phyloP scores from a whole-genome alignment of 2,888 invertebrate genomes.

The Monoplex corrugatus region DNA sequence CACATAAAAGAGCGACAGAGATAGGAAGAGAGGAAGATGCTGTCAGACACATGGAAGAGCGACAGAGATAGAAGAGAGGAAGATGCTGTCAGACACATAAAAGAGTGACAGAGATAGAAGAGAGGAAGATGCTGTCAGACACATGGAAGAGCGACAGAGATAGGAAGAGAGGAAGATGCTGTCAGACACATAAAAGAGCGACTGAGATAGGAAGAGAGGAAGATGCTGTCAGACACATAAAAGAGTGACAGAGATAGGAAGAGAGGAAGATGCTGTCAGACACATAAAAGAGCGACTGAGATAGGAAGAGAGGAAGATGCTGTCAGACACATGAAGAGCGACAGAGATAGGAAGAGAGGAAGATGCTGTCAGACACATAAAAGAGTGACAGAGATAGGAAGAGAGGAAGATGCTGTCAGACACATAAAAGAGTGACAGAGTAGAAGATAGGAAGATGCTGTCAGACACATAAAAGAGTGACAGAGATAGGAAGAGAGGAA shows the following conservation, averaged over 20 bases:
- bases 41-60: too few relatives aligned
- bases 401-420: neutral
- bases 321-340: too few relatives aligned
- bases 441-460: neutral
- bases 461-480: too few relatives aligned
- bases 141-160: neutral
- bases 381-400: neutral
- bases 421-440: conserved; percentile 22
- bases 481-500: neutral
- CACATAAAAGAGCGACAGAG: too few relatives aligned
- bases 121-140: neutral
- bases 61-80: too few relatives aligned
- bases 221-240: too few relatives aligned
- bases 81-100: too few relatives aligned
- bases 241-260: neutral
- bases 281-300: neutral
- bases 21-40: too few relatives aligned
- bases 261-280: neutral
- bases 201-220: neutral
- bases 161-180: neutral
- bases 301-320: neutral
- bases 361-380: neutral
- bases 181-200: too few relatives aligned
- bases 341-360: too few relatives aligned
- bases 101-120: too few relatives aligned